A percentile compares a stretch with the other conserved stretches of the same genome.
phyloP scores from a whole-genome alignment of 1,140 invertebrate genomes.

The Pseudobourletiella spinata region DNA sequence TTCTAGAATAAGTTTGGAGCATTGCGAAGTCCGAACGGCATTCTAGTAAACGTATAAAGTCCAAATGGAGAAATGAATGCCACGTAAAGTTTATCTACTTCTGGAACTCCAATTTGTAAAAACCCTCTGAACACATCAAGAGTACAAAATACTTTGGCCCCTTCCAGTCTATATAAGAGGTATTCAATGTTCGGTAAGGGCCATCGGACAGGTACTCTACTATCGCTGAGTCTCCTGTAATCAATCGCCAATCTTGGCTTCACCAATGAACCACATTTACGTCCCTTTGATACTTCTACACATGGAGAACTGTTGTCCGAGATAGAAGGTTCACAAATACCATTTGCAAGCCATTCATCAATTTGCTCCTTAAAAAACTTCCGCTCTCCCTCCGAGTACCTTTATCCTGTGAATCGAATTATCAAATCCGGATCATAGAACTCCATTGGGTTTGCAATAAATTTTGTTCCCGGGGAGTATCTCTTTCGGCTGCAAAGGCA shows the following conservation, averaged over 20 bases:
- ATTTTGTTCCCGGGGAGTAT: too few relatives aligned
- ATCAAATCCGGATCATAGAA: too few relatives aligned
- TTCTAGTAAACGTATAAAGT: too few relatives aligned
- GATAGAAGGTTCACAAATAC: neutral
- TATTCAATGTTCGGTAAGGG: slow-evolving; percentile 38
- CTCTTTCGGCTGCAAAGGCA: too few relatives aligned
- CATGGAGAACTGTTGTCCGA: neutral
- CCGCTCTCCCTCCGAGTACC: too few relatives aligned
- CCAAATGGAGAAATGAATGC: too few relatives aligned
- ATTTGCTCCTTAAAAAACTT: too few relatives aligned
- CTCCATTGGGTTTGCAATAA: too few relatives aligned
- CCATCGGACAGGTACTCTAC: slow-evolving; percentile 35
- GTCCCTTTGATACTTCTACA: neutral
- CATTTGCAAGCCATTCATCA: neutral
- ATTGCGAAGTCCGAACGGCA: slow-evolving; percentile 44
- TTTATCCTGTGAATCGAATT: too few relatives aligned
- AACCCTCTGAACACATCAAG: too few relatives aligned
- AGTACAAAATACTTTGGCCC: slow-evolving; percentile 36
- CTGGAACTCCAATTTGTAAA: too few relatives aligned
- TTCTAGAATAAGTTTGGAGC: slow-evolving; percentile 43
- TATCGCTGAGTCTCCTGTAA: neutral
- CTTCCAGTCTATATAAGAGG: slow-evolving; percentile 37
- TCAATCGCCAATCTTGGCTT: neutral
- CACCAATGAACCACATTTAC: neutral
- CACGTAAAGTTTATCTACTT: too few relatives aligned